phyloP scores from a whole-genome alignment of 1,140 invertebrate genomes.

The Limonius californicus region DNA sequence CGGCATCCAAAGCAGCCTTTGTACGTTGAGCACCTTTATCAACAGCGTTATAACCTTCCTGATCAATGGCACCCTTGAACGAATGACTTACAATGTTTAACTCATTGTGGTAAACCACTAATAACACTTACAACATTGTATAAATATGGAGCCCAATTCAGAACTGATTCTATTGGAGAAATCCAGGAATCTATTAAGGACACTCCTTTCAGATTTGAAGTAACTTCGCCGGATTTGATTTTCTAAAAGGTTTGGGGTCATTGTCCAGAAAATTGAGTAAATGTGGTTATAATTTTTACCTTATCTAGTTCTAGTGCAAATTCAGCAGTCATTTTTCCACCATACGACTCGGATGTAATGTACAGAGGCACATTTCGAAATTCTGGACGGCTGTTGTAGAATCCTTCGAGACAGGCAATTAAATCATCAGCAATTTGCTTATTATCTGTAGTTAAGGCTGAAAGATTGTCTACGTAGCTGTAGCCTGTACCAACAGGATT shows the following conservation, averaged over 20 bases:
- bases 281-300: slow-evolving; percentile 51
- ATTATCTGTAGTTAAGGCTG: slow-evolving; percentile 61
- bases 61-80: slow-evolving; percentile 59
- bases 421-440: slow-evolving; percentile 76
- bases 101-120: too few relatives aligned
- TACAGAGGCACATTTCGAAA: slow-evolving; percentile 71
- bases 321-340: slow-evolving; percentile 84
- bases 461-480: slow-evolving; percentile 69
- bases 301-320: slow-evolving; percentile 62
- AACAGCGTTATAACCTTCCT: slow-evolving; percentile 54
- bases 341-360: slow-evolving; percentile 83
- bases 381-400: slow-evolving; percentile 59
- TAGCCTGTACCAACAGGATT: slow-evolving; percentile 88
- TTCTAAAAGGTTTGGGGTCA: too few relatives aligned
- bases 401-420: slow-evolving; percentile 62
- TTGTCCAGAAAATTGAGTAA: background rate
- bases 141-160: slow-evolving; percentile 76
- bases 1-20: slow-evolving; percentile 52
- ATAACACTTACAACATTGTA: slow-evolving; percentile 57
- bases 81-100: background rate
- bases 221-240: background rate
- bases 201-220: slow-evolving; percentile 54
- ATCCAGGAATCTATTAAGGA: slow-evolving; percentile 85
- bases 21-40: slow-evolving; percentile 50
- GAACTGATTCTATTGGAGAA: slow-evolving; percentile 73